Evolutionary conservation across 2,113 vertebrate species (phyloP), one percentile per base, ranked within the genome.

Genomic region (Microtus richardsoni): DNA sequence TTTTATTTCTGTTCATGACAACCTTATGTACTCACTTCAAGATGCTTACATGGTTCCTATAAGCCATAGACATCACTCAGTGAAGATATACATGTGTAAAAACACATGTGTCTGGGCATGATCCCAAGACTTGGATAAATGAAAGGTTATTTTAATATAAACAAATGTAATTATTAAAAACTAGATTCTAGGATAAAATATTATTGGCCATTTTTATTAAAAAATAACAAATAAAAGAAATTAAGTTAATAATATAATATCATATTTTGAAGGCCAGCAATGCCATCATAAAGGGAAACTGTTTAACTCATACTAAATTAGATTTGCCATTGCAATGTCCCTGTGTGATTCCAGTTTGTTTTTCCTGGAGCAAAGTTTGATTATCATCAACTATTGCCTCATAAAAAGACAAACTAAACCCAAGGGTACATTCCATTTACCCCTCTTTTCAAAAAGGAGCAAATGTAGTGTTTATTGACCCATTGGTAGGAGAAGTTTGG

Each of bases 241-340:
- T 88, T 2, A 73, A 33, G 64, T 2, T 91, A 86, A 83, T 89
- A 39, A 83, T 83, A 79, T 24, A 41, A 58, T 64, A 62, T 70
- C 4, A 93, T 33, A 30, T 52, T 39, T 80, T 22, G 58, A 93
- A 70, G 30, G 60, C n/a, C 58, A 54, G 39, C 26, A 80, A 39
- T 64, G 79, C 87, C 16, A 17, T 41, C 41, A 4, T 91, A 70
- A 1, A 70, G 5, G 28, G 0, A 94, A 94, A 30, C 13, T 85
- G 3, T 22, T 91, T 91, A 95, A 96, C 2, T 24, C 7, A 36
- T 93, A 71, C 39, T 89, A 93, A 95, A 84, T 92, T 93, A 95
- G 9, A 75, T 73, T 93, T 14, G 58, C 24, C 3, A 62, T 75
- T n/a, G 30, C 91, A 79, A 79, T 66, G 78, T 73, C 26, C 1